Base-by-base conservation (phyloP, 2,113 vertebrate species). In the Poeciliopsis turrubarensis region DNA sequence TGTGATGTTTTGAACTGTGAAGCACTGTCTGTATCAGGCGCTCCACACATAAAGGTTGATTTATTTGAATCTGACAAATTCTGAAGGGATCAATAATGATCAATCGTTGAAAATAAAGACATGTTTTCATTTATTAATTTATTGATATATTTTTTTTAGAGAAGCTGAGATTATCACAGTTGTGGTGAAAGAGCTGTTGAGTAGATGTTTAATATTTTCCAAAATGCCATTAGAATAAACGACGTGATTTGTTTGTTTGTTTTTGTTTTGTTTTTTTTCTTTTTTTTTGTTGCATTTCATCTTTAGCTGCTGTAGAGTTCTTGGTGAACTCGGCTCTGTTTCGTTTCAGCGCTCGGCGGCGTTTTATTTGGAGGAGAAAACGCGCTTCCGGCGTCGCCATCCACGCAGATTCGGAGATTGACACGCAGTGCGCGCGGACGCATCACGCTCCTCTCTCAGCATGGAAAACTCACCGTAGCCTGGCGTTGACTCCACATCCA, bases 391-490 rank as follows among this genome's bases (percentile, higher is more conserved):
- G 86, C 75, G 0, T 44, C n/a, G 39, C 51, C n/a, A 25, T 57
- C 25, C 51, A 25, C 51, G 51, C 51, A 57, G 22, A n/a, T 57
- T 61, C 6, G 27, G 19, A 22, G n/a, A 0, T 17, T 72, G 76
- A 85, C 83, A 31, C 0, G 51, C 51, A 25, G 5, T 25, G 51
- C 9, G 51, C 51, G 51, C 11, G 72, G 39, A 68, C 77, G 19
- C 86, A 84, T 10, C 34, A 87, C 85, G 78, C 86, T 86, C 80
- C 69, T 72, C 73, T 32, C 72, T 32, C 79, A 90, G 87, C 85
- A 91, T 92, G 91, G 89, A 90, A 82, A 89, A 92, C 83, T 80
- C 79, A 80, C 75, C 71, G 70, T 44, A 57, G 64, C 32, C 2
- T 70, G 57, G 25, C 51, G 51, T n/a, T 57, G 11, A 31, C 51